Base-by-base conservation (phyloP, 2,888 invertebrate genomes). In the Caenorhabditis plicata region DNA sequence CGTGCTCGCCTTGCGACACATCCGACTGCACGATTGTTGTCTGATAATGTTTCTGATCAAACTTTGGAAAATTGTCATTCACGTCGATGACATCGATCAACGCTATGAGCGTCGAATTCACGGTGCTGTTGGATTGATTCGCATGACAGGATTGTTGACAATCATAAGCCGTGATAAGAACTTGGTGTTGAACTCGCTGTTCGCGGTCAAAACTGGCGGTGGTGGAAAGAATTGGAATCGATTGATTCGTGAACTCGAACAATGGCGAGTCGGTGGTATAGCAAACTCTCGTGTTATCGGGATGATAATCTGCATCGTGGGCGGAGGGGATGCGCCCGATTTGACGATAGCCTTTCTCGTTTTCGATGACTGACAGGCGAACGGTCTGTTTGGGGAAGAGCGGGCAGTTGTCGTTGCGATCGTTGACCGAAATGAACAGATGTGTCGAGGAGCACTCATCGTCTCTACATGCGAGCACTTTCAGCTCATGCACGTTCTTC, bases 21-120 rank as follows among this genome's bases (percentile, higher is more conserved):
- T 8, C 11, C 20, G 44, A 44, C 48, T 68, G 68, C 4, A 69
- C 64, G n/a, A 69, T 50, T 0, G 69, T 69, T 9, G 61, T 49
- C 1, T 44, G 39, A 44, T 60, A 69, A 17, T 46, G 43, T 41
- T 57, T 64, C 33, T 72, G 54, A 0, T 53, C 25, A 40, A 75
- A 74, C 27, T 49, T 41, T 1, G 75, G 75, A 31, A 65, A 63
- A 40, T 75, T 75, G 49, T 75, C 75, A 38, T 75, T 75, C 9
- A 69, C 65, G 47, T 74, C 74, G 19, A 55, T 35, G 0, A 69
- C 55, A 20, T 62, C 60, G 3, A 69, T 53, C 17, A 66, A 20
- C 0, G 56, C 68, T 0, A 52, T 57, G 11, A 69, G 55, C 7
- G 66, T 62, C 2, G 60, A 54, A 32, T 69, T 69, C 17, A 47